Evolutionary conservation across 1,140 invertebrate species (phyloP), one percentile per base, ranked within the genome.

Genomic region (Neodiprion pinetum): DNA sequence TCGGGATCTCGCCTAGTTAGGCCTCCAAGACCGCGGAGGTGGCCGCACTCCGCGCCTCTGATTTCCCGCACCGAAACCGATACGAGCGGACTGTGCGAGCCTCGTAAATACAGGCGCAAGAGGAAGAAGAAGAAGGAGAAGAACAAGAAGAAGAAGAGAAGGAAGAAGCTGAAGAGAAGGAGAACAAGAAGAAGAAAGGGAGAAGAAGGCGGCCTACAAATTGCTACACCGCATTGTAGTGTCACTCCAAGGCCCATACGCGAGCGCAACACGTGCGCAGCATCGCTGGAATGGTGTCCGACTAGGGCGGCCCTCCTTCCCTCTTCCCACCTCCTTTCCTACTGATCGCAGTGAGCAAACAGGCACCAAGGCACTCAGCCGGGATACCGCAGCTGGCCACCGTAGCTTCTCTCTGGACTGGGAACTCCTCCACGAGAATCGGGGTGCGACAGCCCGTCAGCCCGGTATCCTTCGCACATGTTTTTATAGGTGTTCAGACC

Each of bases 141-240:
- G 67, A 49, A 70, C 65, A 17, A 53, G 70, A 74, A 76, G 68
- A 77, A 53, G 74, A 49, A 76, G 74, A 49, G 28, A 47, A 68
- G 74, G 71, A 74, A 75, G 71, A 67, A 72, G 73, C 61, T 69
- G 72, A 76, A 74, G 75, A 70, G 78, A 69, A 76, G 77, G 75
- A 77, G 77, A 79, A 78, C 75, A 14, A 21, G 21, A 12, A 23
- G 23, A 21, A 23, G 21, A 21, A 47, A 23, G 40, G 61, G 17
- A 21, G 61, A 5, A 40, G 28, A 40, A 40, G 85, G 84, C 84
- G 86, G 85, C 86, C 87, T 88, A 88, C 87, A 88, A 88, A 88
- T 88, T 88, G 87, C 87, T 88, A 88, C 87, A 88, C 81, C 82
- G 87, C 86, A 88, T 88, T 88, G 87, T 88, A 84, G 86, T 88